Evolutionary conservation across 2,113 vertebrate species (phyloP).

Genomic region (Toxotes chatareus): DNA sequence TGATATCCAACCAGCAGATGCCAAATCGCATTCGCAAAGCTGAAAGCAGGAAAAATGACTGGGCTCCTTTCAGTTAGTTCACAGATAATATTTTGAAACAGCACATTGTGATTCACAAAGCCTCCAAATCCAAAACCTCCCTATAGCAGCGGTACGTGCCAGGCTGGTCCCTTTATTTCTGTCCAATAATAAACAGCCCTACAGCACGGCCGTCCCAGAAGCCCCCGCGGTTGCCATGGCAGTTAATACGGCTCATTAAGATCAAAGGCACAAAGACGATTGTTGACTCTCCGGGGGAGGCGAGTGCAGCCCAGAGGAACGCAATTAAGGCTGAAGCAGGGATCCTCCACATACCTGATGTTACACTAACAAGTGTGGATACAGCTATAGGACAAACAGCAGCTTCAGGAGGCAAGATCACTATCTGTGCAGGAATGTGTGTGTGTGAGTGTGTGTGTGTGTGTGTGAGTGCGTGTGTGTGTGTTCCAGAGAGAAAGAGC

Average conservation of each 20-base stretch:
- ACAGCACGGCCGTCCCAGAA: conserved; percentile 9
- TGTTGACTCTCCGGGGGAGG: conserved; percentile 61
- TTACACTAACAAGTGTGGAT: conserved; percentile 26
- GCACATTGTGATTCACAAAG: conserved; percentile 33
- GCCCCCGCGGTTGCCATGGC: conserved; percentile 59
- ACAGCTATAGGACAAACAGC: background rate
- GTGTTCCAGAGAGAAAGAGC: background rate
- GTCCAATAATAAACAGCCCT: conserved; percentile 49
- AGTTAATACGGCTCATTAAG: conserved; percentile 65
- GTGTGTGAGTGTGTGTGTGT: conserved; percentile 17
- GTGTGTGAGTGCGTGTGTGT: conserved; percentile 20
- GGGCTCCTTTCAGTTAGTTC: conserved; percentile 35
- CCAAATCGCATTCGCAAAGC: background rate
- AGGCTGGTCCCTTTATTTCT: conserved; percentile 32
- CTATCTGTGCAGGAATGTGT: conserved; percentile 12
- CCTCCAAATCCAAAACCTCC: conserved; percentile 36
- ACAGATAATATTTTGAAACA: conserved; percentile 48
- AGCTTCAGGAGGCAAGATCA: background rate
- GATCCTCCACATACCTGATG: conserved; percentile 53
- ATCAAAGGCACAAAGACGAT: conserved; percentile 59
- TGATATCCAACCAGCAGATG: background rate
- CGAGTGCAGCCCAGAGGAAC: conserved; percentile 52
- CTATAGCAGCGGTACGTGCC: conserved; percentile 3
- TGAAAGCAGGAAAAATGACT: background rate
- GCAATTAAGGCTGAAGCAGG: conserved; percentile 60